Evolutionary conservation across 2,888 invertebrate species (phyloP), one percentile per base, ranked within the genome.

Genomic region (Ichneumoninae sp.): DNA sequence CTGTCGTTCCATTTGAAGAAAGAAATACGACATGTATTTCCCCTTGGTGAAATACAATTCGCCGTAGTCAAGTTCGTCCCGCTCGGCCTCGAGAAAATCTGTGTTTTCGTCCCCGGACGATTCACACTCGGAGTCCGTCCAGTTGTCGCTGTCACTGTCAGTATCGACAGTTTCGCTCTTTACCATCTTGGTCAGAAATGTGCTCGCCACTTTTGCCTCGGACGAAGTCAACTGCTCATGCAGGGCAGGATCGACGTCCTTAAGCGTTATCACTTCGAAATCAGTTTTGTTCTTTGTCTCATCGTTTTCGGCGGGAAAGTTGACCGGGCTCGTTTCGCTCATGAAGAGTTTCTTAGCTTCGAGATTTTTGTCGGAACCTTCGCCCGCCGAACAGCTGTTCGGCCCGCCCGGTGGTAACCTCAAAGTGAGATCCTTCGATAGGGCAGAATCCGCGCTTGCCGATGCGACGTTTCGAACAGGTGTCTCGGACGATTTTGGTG

Each of bases 1-100:
- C 82, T 92, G 91, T 83, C 90, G 89, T 88, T 93, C 93, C 91
- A 93, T 92, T 89, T 90, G 89, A 86, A 93, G 84, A 84, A 93
- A 91, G 87, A 93, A 93, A 87, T 91, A 91, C 50, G 91, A 88
- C 40, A 92, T 87, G 87, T 90, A 93, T 88, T 93, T 93, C 66
- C 93, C 93, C 40, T 87, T 91, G 52, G 92, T 92, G 84, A 91
- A 93, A 84, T 92, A 93, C 50, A 92, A 89, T 82, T 92, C 90
- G 83, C 89, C 90, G 33, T 90, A 86, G 76, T 86, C 84, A 80
- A 78, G 86, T 26, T 89, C 89, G 74, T 82, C 87, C 78, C 83
- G 87, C 80, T 91, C 92, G 74, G 60, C 76, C 40, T 88, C 86
- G 75, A 89, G 84, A 6, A 90, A 78, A 79, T 71, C 80, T 8